Base-by-base conservation (phyloP, 2,888 invertebrate genomes). In the Ectropis crepuscularia region DNA sequence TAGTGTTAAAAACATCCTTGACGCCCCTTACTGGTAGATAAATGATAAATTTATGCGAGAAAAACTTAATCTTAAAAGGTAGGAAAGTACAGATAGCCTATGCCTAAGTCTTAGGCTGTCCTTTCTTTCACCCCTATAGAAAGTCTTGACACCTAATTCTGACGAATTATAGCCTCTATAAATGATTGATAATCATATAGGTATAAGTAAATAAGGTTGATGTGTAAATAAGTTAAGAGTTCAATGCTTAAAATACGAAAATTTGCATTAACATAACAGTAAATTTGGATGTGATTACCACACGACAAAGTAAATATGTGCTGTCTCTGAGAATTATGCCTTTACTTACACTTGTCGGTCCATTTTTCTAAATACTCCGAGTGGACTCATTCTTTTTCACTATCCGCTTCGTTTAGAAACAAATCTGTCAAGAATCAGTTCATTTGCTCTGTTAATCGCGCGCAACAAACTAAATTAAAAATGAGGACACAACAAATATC, bases 321-420 rank as follows among this genome's bases (percentile, higher is more conserved):
- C 5, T 41, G 41, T 41, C 9, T 41, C 8, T 41, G 41, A 37
- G 4, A 10, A 12, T 6, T 12, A 46, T 12, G 8, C 10, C 38
- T 42, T 65, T 68, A 79, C 85, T 85, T 74, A 83, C 84, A 81
- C 73, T 65, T 81, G 75, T 60, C 75, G 74, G 42, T 79, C 75
- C 53, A 65, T 74, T 75, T 84, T 85, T 68, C 54, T 81, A 58
- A 83, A 71, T 11, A 75, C 80, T 9, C 74, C 65, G 60, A 83
- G 69, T 67, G 85, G 84, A 71, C 85, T 81, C 84, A 85, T 86
- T 68, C 70, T 10, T 8, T 10, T 0, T 53, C 7, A 28, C 36
- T 39, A 41, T 10, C 39, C 12, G 45, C 37, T 45, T 37, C 10
- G 43, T 58, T 46, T 51, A 38, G 10, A 54, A 61, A 50, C 12